These are phyloP conservation scores for Homalodisca vitripennis DNA, from an alignment of 1,140 invertebrate species.

Conservation along the genomic window DNA sequence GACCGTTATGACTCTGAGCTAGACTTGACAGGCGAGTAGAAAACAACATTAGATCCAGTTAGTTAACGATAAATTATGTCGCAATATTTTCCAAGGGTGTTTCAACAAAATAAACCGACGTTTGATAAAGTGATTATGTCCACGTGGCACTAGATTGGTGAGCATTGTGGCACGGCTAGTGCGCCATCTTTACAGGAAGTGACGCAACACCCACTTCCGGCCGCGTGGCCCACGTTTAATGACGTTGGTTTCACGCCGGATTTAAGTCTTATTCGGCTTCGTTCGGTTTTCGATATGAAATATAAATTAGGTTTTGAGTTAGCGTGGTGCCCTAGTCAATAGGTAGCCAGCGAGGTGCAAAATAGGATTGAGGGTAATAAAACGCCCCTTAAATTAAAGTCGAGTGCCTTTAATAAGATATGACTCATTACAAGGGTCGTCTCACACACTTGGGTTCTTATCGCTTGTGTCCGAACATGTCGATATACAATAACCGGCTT, in stretches of 20 bases:
- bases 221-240: constrained; percentile 14
- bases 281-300: constrained; percentile 11
- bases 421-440: too few relatives aligned
- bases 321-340: background rate
- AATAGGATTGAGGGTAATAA: constrained; percentile 15
- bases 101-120: background rate
- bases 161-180: background rate
- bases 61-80: constrained; percentile 1
- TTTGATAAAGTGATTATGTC: constrained; percentile 13
- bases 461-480: too few relatives aligned
- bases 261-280: constrained; percentile 18
- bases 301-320: constrained; percentile 9
- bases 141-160: background rate
- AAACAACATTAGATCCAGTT: constrained; percentile 3
- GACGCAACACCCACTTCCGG: constrained; percentile 15
- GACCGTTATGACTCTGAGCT: too few relatives aligned
- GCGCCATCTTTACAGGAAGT: constrained; percentile 15
- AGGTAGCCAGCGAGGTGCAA: background rate
- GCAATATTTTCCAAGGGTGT: constrained; percentile 2
- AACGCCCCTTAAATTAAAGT: constrained; percentile 20
- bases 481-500: too few relatives aligned
- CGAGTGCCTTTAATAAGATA: constrained; percentile 9
- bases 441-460: too few relatives aligned
- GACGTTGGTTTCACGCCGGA: constrained; percentile 20
- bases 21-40: background rate